A percentile compares a stretch with the other conserved stretches of the same genome.
Evolutionary conservation across 2,888 invertebrate species (phyloP).

Genomic region (Taphrorychus bicolor): DNA sequence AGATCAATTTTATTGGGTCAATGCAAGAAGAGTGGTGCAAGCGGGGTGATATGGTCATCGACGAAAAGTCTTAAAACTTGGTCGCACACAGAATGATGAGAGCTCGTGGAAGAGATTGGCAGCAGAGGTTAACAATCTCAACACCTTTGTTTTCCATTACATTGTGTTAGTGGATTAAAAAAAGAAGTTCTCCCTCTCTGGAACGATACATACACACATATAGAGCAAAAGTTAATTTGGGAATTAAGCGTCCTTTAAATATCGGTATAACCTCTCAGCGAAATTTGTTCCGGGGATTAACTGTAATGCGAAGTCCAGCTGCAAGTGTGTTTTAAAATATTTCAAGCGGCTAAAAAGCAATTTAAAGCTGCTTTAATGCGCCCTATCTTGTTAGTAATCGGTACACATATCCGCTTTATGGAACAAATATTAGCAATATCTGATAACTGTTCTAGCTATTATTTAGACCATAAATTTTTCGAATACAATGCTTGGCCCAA

Average conservation of each 20-base stretch:
- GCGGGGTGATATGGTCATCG: too few species aligned
- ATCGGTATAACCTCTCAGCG: slow-evolving; percentile 23
- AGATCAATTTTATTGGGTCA: too few species aligned
- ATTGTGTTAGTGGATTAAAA: too few species aligned
- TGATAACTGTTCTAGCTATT: slow-evolving; percentile 40
- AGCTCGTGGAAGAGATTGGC: too few species aligned
- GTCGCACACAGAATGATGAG: too few species aligned
- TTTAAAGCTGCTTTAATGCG: slow-evolving; percentile 40
- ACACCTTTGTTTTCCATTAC: too few species aligned
- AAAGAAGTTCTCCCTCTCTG: too few species aligned
- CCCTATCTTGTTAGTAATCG: slow-evolving; percentile 43
- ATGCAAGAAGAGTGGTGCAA: too few species aligned
- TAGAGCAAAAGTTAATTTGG: slow-evolving; percentile 13
- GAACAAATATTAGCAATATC: slow-evolving; percentile 46
- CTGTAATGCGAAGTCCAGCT: slow-evolving; percentile 25
- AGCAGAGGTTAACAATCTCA: too few species aligned
- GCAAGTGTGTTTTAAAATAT: slow-evolving; percentile 37
- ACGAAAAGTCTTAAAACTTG: too few species aligned
- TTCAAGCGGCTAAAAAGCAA: slow-evolving; percentile 39
- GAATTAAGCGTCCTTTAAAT: slow-evolving; percentile 17
- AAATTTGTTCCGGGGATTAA: slow-evolving; percentile 30
- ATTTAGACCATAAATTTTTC: slow-evolving; percentile 37
- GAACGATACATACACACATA: neutral
- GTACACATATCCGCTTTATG: slow-evolving; percentile 46
- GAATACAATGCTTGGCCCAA: neutral